Evolutionary conservation across 1,140 invertebrate genomes (phyloP), one percentile per base, ranked within the genome.

Genomic region (Drosophila bocqueti): DNA sequence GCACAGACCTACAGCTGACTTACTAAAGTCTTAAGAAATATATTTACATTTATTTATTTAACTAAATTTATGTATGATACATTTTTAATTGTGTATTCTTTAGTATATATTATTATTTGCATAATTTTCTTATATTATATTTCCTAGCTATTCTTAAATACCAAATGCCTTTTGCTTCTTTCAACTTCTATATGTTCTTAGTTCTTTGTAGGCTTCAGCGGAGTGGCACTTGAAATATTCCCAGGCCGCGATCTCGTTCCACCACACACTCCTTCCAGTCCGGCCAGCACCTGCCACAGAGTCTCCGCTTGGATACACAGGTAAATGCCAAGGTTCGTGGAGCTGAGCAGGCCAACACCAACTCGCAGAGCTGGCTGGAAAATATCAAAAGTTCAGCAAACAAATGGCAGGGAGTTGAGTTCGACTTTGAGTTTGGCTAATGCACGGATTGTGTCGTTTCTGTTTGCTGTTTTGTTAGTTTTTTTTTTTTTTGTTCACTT

Each of bases 341-440:
- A 21, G 47, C 52, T 21, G 49, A 65, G 58, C n/a, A 24, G 31
- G 7, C 46, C 21, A 8, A 26, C 15, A 49, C 26, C 11, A 49
- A 26, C 24, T 26, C 46, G 9, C 3, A 2, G 15, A 52, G 52
- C 40, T 38, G 61, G 72, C 63, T 76, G 71, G 72, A 82, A 87
- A 87, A 87, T 86, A 86, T 86, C 83, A 86, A 86, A 85, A 83
- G 83, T 86, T 86, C 85, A 83, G 63, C 76, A 87, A 86, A 87
- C 82, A 86, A 83, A 71, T 74, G 75, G 75, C 75, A 77, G 47
- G 42, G 60, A 62, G 72, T 49, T 50, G 64, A 54, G 61, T 47
- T 47, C 16, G 43, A 63, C 46, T 58, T 16, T 18, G 45, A 75
- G 74, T 54, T 52, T 81, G 79, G 79, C 66, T 72, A 81, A 81